A percentile compares a stretch with the other conserved stretches of the same genome.
These are phyloP conservation scores for Apodemia duryi DNA, from an alignment of 2,888 invertebrate species.

Conservation along the genomic window DNA sequence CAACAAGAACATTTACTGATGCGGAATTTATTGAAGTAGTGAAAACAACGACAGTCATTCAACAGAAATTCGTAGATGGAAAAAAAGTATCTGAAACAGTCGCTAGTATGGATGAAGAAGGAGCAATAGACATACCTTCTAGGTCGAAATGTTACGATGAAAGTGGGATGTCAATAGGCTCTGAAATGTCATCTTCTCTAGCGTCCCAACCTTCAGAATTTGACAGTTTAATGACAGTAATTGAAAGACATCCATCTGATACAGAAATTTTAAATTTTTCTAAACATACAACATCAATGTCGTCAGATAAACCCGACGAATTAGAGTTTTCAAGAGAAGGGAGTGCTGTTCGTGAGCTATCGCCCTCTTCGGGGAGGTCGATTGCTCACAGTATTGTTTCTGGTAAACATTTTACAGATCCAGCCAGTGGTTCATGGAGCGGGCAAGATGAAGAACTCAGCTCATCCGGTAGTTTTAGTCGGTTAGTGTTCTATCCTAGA, in stretches of 20 bases:
- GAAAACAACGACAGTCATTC: slow-evolving; percentile 66
- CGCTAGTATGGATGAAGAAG: slow-evolving; percentile 59
- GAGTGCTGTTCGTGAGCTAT: slow-evolving; percentile 67
- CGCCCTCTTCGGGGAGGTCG: slow-evolving; percentile 75
- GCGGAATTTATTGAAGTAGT: slow-evolving; percentile 63
- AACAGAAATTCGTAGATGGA: slow-evolving; percentile 69
- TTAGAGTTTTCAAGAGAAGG: slow-evolving; percentile 65
- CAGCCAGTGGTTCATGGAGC: slow-evolving; percentile 77
- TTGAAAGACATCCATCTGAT: slow-evolving; percentile 61
- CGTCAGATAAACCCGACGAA: slow-evolving; percentile 64
- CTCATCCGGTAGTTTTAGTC: slow-evolving; percentile 74
- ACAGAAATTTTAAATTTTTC: slow-evolving; percentile 70
- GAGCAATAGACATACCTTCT: slow-evolving; percentile 68
- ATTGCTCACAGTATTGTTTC: slow-evolving; percentile 69
- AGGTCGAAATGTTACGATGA: slow-evolving; percentile 57
- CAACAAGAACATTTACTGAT: slow-evolving; percentile 51
- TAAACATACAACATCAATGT: slow-evolving; percentile 54
- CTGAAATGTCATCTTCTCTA: slow-evolving; percentile 74
- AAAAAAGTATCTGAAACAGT: slow-evolving; percentile 71
- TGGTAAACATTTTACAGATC: slow-evolving; percentile 78
- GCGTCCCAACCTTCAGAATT: slow-evolving; percentile 74
- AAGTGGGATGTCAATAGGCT: slow-evolving; percentile 63
- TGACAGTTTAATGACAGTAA: slow-evolving; percentile 72
- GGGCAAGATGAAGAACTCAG: slow-evolving; percentile 75
- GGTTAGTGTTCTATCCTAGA: slow-evolving; percentile 42